These are phyloP conservation scores for Harpalus rubripes DNA, from an alignment of 2,888 invertebrate species.

Conservation along the genomic window DNA sequence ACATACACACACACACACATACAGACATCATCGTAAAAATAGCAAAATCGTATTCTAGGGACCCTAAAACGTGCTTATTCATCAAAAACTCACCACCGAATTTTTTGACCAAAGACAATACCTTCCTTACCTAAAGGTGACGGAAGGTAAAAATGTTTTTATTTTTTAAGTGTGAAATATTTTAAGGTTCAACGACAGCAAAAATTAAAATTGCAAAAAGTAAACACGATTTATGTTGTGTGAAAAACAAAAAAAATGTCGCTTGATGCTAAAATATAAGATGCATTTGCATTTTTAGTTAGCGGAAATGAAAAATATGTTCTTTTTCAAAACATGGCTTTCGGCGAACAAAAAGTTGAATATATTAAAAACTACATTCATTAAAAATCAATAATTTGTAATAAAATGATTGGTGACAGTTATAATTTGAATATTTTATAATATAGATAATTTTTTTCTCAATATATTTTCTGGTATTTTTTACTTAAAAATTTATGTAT, in stretches of 20 bases:
- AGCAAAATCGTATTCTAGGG: too few species aligned
- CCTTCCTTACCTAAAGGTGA: too few species aligned
- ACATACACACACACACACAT: too few species aligned
- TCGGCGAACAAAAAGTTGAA: neutral
- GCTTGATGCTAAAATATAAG: neutral
- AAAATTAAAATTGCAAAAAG: constrained; percentile 37
- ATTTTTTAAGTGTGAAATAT: constrained; percentile 23
- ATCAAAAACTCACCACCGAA: too few species aligned
- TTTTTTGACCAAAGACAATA: too few species aligned
- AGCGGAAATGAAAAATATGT: neutral
- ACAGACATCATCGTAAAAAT: too few species aligned
- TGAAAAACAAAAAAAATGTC: constrained; percentile 30
- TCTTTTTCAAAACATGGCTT: neutral
- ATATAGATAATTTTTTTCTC: neutral
- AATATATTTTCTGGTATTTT: neutral
- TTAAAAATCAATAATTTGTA: constrained; percentile 1
- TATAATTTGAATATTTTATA: neutral
- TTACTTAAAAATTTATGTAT: neutral
- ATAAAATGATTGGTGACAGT: neutral
- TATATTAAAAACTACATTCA: neutral
- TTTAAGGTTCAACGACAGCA: constrained; percentile 30
- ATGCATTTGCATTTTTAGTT: neutral
- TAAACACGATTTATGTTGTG: constrained; percentile 32
- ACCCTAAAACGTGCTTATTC: too few species aligned
- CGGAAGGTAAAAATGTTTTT: too few species aligned